Percentiles rank a stretch among this genome's conserved stretches.
Evolutionary conservation across 2,888 invertebrate genomes (phyloP).

Genomic region (Eilema caniola): DNA sequence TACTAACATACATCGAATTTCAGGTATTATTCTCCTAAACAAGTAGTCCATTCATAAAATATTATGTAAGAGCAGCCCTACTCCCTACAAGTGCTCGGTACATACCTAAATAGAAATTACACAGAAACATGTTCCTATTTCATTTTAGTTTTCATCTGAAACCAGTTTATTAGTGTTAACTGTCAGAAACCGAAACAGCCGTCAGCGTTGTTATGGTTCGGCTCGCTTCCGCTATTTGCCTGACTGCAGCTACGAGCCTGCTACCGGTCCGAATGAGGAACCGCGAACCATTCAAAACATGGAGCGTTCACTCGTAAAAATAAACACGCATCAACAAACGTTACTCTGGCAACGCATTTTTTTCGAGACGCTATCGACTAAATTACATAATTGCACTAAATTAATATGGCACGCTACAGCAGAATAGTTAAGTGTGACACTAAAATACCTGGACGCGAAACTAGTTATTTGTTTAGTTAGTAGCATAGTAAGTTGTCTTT

Average conservation of each 20-base stretch:
- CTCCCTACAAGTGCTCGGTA: background rate
- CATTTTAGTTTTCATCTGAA: slow-evolving; percentile 75
- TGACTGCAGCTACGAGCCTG: slow-evolving; percentile 53
- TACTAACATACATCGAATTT: background rate
- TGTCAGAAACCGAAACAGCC: slow-evolving; percentile 75
- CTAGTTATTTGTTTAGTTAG: slow-evolving; percentile 27
- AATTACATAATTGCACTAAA: slow-evolving; percentile 13
- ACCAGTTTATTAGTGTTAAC: slow-evolving; percentile 78
- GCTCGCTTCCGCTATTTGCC: slow-evolving; percentile 76
- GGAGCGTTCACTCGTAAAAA: slow-evolving; percentile 72
- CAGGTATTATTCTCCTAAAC: background rate
- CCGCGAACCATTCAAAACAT: slow-evolving; percentile 59
- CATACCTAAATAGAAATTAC: slow-evolving; percentile 51
- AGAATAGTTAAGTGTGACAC: slow-evolving; percentile 9
- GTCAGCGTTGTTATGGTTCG: slow-evolving; percentile 79
- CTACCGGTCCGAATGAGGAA: slow-evolving; percentile 58
- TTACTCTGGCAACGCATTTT: slow-evolving; percentile 35
- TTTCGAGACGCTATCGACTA: slow-evolving; percentile 17
- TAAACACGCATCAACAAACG: slow-evolving; percentile 68
- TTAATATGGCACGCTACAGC: slow-evolving; percentile 15
- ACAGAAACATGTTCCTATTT: slow-evolving; percentile 73
- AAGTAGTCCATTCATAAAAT: background rate
- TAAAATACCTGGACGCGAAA: slow-evolving; percentile 20
- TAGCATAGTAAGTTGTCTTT: slow-evolving; percentile 63
- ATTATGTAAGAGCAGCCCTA: background rate